These are phyloP conservation scores for Keiferia lycopersicella DNA, from an alignment of 2,888 invertebrate genomes.

Conservation along the genomic window DNA sequence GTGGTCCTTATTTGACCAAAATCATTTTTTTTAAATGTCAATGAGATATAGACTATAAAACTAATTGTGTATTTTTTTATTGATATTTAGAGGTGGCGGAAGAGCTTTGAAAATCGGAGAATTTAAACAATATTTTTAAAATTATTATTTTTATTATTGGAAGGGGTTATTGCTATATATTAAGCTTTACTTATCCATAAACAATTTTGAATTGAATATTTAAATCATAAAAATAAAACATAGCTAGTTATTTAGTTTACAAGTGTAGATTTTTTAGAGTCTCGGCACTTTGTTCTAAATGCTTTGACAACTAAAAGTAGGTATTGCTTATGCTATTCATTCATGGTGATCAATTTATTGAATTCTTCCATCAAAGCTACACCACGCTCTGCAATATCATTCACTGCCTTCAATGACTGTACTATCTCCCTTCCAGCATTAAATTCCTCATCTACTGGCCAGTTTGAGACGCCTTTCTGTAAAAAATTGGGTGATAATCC, in stretches of 20 bases:
- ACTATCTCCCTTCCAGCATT: conserved; percentile 30
- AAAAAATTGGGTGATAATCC: conserved; percentile 18
- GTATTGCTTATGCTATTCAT: conserved; percentile 34
- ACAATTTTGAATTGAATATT: too few species aligned
- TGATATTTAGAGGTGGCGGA: too few species aligned
- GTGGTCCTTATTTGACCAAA: too few species aligned
- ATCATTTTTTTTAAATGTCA: too few species aligned
- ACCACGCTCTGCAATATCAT: conserved; percentile 33
- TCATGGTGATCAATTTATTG: conserved; percentile 31
- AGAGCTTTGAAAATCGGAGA: too few species aligned
- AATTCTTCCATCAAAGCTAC: conserved; percentile 34
- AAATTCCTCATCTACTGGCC: conserved; percentile 27
- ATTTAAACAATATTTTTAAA: too few species aligned
- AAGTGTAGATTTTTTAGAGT: conserved; percentile 21
- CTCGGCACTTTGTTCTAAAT: conserved; percentile 27
- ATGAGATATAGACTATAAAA: too few species aligned
- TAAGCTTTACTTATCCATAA: too few species aligned
- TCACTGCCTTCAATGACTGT: conserved; percentile 30
- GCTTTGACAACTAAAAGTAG: conserved; percentile 33
- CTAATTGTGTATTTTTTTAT: too few species aligned
- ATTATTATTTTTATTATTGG: too few species aligned
- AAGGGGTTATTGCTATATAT: too few species aligned
- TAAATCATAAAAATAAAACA: too few species aligned
- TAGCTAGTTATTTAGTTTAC: not conserved
- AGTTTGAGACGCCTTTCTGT: conserved; percentile 15